phyloP scores from a whole-genome alignment of 2,113 vertebrate species.

The Psammodynastes pulverulentus region DNA sequence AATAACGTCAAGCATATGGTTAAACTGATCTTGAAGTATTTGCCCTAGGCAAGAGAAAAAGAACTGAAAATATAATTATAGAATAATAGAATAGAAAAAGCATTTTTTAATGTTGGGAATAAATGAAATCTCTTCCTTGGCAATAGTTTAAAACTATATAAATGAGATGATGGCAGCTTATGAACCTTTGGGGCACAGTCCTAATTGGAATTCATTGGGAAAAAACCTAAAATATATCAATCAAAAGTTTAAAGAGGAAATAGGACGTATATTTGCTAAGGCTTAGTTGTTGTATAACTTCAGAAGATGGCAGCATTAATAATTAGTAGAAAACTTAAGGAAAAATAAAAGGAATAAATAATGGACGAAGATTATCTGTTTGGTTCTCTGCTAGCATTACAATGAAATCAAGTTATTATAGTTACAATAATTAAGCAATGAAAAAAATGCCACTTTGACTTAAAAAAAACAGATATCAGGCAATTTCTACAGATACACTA shows the following conservation, averaged over 20 bases:
- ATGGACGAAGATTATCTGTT: neutral
- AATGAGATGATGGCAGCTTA: neutral
- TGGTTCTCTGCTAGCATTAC: neutral
- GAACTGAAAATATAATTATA: neutral
- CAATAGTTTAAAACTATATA: neutral
- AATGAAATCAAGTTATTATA: neutral
- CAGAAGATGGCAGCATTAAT: neutral
- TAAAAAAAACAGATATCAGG: neutral
- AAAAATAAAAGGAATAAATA: neutral
- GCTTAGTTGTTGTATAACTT: neutral
- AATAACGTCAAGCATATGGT: neutral
- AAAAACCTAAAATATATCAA: neutral
- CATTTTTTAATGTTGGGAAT: neutral
- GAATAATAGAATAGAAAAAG: neutral
- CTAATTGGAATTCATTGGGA: neutral
- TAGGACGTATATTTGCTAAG: neutral
- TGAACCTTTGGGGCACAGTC: neutral
- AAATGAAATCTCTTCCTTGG: neutral
- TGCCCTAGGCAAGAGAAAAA: neutral
- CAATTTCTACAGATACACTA: neutral
- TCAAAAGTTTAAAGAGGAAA: neutral
- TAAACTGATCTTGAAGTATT: slow-evolving; percentile 2
- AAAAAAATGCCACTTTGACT: neutral
- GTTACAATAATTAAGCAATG: neutral
- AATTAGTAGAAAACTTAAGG: neutral